Evolutionary conservation across 2,888 invertebrate genomes (phyloP), one percentile per base, ranked within the genome.

Genomic region (Julus scanicus): DNA sequence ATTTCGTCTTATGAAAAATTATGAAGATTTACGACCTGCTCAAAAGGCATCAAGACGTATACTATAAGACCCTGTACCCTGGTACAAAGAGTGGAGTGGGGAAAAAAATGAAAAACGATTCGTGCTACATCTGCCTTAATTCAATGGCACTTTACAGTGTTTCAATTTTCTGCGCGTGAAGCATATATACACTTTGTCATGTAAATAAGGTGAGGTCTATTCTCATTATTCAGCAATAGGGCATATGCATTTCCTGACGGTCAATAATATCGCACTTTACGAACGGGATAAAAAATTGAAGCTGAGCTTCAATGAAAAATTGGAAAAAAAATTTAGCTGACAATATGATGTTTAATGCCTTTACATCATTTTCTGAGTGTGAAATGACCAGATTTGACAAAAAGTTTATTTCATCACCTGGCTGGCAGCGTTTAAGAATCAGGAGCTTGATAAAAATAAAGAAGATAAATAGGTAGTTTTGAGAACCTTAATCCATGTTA

Each of bases 1-100:
- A 39, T 80, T 80, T 80, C 80, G 80, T 29, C 80, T 80, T 80
- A 80, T 80, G 80, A 80, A 80, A 80, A 80, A 80, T 80, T 80
- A 80, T 80, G 80, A 80, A 80, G 80, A 80, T 80, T 80, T 80
- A 80, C 80, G 80, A 80, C 29, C 29, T 29, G 71, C 63, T 63
- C 63, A n/a, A 13, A 15, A 39, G 20, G 63, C 80, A 15, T 80
- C 44, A 44, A 44, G 44, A 2, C 44, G 8, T 11, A n/a, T 4
- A 63, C 57, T 57, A n/a, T n/a, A 13, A 57, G 57, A 57, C 48
- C 48, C 1, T 29, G 80, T 44, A 44, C 44, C 44, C 44, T 44
- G 2, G 57, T n/a, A 29, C 29, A 44, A 44, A 44, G 44, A 44
- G 44, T 44, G 8, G 44, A 44, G 44, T 44, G 44, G 8, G 8